Conservation (phyloP, 1,140 invertebrate species). For the Acromyrmex echinatior region DNA sequence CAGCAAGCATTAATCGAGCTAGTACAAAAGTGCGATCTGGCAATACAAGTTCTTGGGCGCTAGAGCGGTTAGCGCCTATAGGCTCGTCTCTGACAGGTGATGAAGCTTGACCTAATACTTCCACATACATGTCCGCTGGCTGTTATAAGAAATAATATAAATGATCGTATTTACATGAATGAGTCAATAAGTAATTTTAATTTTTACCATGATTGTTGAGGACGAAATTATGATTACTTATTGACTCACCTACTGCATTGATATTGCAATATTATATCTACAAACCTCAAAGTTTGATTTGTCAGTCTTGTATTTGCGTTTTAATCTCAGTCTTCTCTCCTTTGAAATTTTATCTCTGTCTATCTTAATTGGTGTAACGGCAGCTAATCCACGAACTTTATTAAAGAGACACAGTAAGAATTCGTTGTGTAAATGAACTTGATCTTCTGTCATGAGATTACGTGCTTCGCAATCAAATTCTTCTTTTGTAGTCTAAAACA, state of each 20-base stretch:
- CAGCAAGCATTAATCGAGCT: constrained; percentile 92
- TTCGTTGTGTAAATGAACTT: constrained; percentile 94
- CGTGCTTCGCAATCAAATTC: constrained; percentile 93
- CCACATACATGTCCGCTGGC: constrained; percentile 85
- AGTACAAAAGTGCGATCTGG: constrained; percentile 93
- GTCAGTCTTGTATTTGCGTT: constrained; percentile 88
- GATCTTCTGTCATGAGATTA: constrained; percentile 89
- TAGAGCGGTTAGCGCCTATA: constrained; percentile 87
- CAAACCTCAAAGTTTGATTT: constrained; percentile 90
- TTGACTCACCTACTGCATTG: too few relatives aligned
- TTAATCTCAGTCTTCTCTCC: constrained; percentile 87
- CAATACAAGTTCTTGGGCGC: constrained; percentile 90
- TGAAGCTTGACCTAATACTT: constrained; percentile 84
- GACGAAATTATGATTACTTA: too few relatives aligned
- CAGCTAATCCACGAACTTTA: constrained; percentile 91
- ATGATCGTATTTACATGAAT: not conserved
- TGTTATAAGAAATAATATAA: constrained; percentile 39
- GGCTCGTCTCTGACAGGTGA: constrained; percentile 85
- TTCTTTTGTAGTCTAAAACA: constrained; percentile 90
- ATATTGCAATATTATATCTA: constrained; percentile 65
- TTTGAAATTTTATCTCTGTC: constrained; percentile 83
- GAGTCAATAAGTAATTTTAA: too few relatives aligned
- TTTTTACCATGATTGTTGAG: too few relatives aligned
- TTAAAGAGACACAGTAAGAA: constrained; percentile 93
- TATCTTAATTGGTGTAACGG: constrained; percentile 86